Evolutionary conservation across 2,797 vertebrate species (phyloP).

Genomic region (Enteromius viviparus): DNA sequence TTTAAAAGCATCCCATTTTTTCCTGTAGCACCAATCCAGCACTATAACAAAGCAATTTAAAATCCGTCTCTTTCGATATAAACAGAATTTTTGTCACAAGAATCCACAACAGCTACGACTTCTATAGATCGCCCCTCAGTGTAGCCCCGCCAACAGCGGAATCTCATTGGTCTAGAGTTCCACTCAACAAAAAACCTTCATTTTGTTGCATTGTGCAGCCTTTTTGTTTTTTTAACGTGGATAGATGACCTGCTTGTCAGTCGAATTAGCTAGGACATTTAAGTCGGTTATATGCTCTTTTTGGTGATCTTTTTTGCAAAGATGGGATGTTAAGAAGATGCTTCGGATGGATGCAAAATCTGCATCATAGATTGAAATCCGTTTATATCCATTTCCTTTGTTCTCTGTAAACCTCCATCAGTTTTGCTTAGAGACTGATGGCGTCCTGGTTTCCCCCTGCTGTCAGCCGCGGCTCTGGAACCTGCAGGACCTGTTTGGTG

Average conservation of each 20-base stretch:
- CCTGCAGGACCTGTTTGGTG: constrained; percentile 5
- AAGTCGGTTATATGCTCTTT: not conserved
- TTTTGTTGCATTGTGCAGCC: not conserved
- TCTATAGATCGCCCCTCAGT: not conserved
- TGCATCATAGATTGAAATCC: constrained; percentile 25
- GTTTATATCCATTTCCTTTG: constrained; percentile 6
- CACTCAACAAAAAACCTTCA: not conserved
- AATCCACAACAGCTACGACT: too few relatives aligned
- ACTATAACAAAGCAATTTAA: too few relatives aligned
- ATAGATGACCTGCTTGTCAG: not conserved
- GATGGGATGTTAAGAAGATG: constrained; percentile 29
- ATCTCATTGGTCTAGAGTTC: constrained; percentile 6
- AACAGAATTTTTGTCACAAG: too few relatives aligned
- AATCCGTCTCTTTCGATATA: too few relatives aligned
- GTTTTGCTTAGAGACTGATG: constrained; percentile 14
- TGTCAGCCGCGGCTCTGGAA: not conserved
- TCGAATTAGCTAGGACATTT: not conserved
- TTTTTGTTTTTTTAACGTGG: not conserved
- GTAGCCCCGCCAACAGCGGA: not conserved
- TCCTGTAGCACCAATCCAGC: too few relatives aligned
- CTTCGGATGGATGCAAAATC: constrained; percentile 40
- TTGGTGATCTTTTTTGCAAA: constrained; percentile 7
- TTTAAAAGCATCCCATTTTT: too few relatives aligned
- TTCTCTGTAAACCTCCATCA: not conserved
- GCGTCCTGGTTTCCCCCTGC: not conserved